These are phyloP conservation scores for Clostera curtula DNA, from an alignment of 2,888 invertebrate genomes.

Conservation along the genomic window DNA sequence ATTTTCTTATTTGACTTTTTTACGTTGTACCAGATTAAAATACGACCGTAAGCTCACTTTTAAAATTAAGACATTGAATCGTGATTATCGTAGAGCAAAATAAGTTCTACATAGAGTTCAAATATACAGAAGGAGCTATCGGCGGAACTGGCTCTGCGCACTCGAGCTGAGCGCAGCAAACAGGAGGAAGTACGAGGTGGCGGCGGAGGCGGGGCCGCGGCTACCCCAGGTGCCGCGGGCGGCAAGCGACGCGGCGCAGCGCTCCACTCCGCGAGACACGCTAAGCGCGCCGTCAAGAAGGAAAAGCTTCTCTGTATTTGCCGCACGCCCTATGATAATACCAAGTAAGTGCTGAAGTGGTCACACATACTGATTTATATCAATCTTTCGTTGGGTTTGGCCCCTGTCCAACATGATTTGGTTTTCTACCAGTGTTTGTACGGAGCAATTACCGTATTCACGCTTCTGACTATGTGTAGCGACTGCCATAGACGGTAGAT, in stretches of 20 bases:
- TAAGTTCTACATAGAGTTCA: background rate
- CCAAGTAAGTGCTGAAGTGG: constrained; percentile 78
- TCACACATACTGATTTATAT: background rate
- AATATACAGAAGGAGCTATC: constrained; percentile 80
- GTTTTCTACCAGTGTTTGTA: too few species aligned
- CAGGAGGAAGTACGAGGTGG: constrained; percentile 79
- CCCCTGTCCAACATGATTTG: too few species aligned
- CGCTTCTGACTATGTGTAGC: too few species aligned
- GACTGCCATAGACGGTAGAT: too few species aligned
- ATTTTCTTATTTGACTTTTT: too few species aligned
- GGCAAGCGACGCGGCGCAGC: constrained; percentile 42
- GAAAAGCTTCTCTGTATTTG: constrained; percentile 94
- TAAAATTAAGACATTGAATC: too few species aligned
- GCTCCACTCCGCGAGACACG: constrained; percentile 32
- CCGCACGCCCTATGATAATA: constrained; percentile 95
- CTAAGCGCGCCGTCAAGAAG: constrained; percentile 69
- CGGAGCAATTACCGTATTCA: too few species aligned
- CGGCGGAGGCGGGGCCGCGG: constrained; percentile 39
- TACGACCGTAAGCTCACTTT: too few species aligned
- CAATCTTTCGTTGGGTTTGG: too few species aligned
- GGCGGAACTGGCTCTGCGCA: constrained; percentile 80
- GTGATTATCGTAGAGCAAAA: too few species aligned
- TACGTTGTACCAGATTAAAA: too few species aligned
- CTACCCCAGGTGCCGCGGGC: too few species aligned
- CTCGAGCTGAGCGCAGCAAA: constrained; percentile 82